Conservation (phyloP, 2,797 vertebrate species). For the Clarias fuscus region DNA sequence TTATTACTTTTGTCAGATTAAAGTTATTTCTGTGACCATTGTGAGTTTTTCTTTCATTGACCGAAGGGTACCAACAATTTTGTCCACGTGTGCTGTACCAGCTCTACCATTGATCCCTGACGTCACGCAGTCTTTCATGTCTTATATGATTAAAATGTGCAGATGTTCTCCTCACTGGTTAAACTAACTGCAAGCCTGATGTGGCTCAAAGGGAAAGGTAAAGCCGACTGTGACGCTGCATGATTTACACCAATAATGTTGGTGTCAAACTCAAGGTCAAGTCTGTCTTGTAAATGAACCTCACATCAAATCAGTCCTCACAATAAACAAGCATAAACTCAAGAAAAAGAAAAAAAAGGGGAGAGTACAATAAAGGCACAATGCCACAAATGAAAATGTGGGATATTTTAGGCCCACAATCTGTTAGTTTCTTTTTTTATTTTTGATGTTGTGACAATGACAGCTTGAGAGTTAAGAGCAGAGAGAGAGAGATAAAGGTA, state of each 20-base stretch:
- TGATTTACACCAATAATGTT: background rate
- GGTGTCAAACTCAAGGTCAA: conserved; percentile 30
- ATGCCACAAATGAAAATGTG: conserved; percentile 51
- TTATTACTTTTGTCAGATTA: too few relatives aligned
- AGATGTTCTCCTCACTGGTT: background rate
- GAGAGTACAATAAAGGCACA: conserved; percentile 26
- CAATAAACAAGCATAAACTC: background rate
- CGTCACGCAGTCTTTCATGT: background rate
- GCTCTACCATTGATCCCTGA: background rate
- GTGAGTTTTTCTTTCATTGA: too few relatives aligned
- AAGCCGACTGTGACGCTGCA: background rate
- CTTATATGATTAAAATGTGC: background rate
- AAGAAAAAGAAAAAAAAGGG: too few relatives aligned
- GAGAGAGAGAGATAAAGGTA: conserved; percentile 53
- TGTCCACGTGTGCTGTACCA: too few relatives aligned
- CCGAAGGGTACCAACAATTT: too few relatives aligned
- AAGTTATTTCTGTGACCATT: too few relatives aligned
- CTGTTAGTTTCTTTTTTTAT: conserved; percentile 59
- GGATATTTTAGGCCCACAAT: conserved; percentile 63
- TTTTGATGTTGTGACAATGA: conserved; percentile 68
- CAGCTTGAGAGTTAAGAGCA: conserved; percentile 66
- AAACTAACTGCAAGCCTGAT: background rate
- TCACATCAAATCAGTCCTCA: background rate
- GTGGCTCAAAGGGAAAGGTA: background rate
- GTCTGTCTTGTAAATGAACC: background rate